Evolutionary conservation across 2,888 invertebrate species (phyloP).

Genomic region (Drosophila longiperda): DNA sequence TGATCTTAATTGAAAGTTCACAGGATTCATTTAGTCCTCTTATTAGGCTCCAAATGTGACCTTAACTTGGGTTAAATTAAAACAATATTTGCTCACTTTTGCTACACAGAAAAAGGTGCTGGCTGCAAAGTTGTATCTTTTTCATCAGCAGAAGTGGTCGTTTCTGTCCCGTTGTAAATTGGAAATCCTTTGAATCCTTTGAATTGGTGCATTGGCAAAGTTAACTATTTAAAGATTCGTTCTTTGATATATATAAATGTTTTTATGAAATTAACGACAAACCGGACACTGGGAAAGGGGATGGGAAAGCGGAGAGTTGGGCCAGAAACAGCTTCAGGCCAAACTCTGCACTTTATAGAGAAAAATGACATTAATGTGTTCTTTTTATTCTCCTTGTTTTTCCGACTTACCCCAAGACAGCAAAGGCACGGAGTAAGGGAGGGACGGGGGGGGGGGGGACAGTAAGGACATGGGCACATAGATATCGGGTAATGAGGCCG

Average conservation of each 20-base stretch:
- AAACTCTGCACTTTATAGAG: slow-evolving; percentile 2
- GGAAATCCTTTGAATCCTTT: not conserved
- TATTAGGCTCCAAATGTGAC: not conserved
- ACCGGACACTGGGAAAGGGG: slow-evolving; percentile 44
- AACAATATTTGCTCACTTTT: not conserved
- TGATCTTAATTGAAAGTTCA: not conserved
- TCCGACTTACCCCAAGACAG: slow-evolving; percentile 41
- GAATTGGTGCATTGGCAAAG: not conserved
- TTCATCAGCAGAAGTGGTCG: not conserved
- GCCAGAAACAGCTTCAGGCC: slow-evolving; percentile 7
- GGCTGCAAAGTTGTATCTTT: not conserved
- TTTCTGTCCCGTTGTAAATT: not conserved
- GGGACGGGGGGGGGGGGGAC: not conserved
- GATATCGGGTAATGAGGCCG: slow-evolving; percentile 38
- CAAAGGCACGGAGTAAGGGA: not conserved
- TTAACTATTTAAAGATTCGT: not conserved
- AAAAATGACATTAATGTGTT: slow-evolving; percentile 71
- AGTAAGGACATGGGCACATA: not conserved
- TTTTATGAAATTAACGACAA: slow-evolving; percentile 22
- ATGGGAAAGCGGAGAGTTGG: slow-evolving; percentile 33
- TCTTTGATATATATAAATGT: not conserved
- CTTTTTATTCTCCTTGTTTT: slow-evolving; percentile 19
- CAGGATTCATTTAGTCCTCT: not conserved
- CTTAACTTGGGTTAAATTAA: not conserved
- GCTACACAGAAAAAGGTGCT: not conserved